Base-by-base conservation (phyloP, 1,140 invertebrate genomes). In the Pentalonia nigronervosa region DNA sequence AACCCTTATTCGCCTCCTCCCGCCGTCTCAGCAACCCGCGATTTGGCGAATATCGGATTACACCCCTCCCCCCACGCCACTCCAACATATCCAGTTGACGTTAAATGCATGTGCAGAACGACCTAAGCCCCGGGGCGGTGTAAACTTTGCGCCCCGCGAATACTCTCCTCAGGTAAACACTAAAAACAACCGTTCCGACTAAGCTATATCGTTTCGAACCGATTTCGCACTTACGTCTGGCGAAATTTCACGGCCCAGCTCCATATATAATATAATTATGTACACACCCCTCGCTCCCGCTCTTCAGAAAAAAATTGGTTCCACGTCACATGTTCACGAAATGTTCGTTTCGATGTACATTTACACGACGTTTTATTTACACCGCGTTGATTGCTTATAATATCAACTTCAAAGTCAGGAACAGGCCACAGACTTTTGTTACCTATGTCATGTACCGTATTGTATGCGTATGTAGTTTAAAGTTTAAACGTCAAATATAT, bases 31-130 rank as follows among this genome's bases (percentile, higher is more conserved):
- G 7, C 83, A 25, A 45, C n/a, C n/a, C n/a, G 30, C 14, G 84
- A 87, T 48, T 48, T 50, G n/a, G 45, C 17, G 45, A 47, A 87
- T 87, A 87, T 87, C 47, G n/a, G 86, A 87, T 87, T 87, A 87
- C 86, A 7, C 41, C 6, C 17, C 1, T 7, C 45, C 30, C 1
- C 20, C 45, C 30, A 0, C 41, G 45, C 23, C 84, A 9, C 11
- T 3, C 3, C 7, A 48, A 30, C 47, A 47, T 45, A 45, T 86
- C 17, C 30, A 30, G 47, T 47, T 30, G 36, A 84, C 81, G 34
- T 36, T 84, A 84, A 84, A 84, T 41, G 45, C 17, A 47, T 47
- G 86, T 87, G 45, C 45, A n/a, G 30, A n/a, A 48, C 86, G 20
- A 48, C 34, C 86, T 87, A 50, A 50, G 45, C 86, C 45, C 7